phyloP scores from a whole-genome alignment of 2,888 invertebrate species.

The Corythucha ciliata region DNA sequence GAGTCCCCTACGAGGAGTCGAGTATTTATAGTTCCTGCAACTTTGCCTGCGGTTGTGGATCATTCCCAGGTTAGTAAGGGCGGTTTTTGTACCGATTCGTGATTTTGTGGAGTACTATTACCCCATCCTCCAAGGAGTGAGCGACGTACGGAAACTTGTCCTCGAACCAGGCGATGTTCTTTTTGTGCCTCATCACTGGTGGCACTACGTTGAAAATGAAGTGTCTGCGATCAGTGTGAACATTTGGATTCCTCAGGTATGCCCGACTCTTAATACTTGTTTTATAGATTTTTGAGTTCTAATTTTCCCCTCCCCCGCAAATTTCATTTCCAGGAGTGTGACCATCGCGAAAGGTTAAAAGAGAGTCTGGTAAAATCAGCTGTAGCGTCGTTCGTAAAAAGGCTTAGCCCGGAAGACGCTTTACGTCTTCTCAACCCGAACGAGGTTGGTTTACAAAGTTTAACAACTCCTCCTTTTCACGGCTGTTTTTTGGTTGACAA shows the following conservation, averaged over 20 bases:
- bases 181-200: slow-evolving; percentile 86
- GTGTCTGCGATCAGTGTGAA: slow-evolving; percentile 55
- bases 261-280: slow-evolving; percentile 27
- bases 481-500: no score
- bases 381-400: no score
- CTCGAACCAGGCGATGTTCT: slow-evolving; percentile 78
- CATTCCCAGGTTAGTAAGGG: slow-evolving; percentile 19
- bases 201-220: slow-evolving; percentile 83
- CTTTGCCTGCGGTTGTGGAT: slow-evolving; percentile 47
- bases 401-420: no score
- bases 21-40: slow-evolving; percentile 82
- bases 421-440: no score
- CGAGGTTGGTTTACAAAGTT: no score
- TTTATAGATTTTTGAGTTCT: slow-evolving; percentile 20
- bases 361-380: no score
- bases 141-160: slow-evolving; percentile 50
- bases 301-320: no score
- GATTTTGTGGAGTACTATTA: not conserved
- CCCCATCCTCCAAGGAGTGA: slow-evolving; percentile 25
- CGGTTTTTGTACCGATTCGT: not conserved
- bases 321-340: slow-evolving; percentile 33
- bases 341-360: slow-evolving; percentile 30
- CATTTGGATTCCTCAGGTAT: slow-evolving; percentile 64
- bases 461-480: no score
- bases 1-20: slow-evolving; percentile 94